These are phyloP conservation scores for Drosophila cardini DNA, from an alignment of 1,140 invertebrate species.

Conservation along the genomic window DNA sequence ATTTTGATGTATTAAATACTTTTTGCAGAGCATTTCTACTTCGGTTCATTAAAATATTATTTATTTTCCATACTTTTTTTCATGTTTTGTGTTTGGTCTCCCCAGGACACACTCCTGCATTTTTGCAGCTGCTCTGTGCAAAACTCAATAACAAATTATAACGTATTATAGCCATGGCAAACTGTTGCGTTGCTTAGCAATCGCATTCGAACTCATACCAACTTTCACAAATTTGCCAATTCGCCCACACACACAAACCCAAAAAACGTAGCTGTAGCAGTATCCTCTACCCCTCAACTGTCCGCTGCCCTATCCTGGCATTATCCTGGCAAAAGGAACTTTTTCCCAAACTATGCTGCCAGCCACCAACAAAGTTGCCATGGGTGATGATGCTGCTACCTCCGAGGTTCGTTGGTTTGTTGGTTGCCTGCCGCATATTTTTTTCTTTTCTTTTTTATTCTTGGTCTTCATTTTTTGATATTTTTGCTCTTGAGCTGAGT, in stretches of 20 bases:
- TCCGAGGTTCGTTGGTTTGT: conserved; percentile 9
- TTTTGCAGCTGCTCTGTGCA: conserved; percentile 76
- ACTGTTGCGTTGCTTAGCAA: conserved; percentile 84
- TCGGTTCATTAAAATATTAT: conserved; percentile 10
- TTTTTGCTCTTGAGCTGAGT: conserved; percentile 70
- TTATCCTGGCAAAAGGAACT: conserved; percentile 22
- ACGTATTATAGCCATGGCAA: conserved; percentile 84
- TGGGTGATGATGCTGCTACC: conserved; percentile 65
- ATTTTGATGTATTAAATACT: background rate
- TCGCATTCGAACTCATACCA: conserved; percentile 49
- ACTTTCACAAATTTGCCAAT: conserved; percentile 41
- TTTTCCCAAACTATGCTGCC: conserved; percentile 68
- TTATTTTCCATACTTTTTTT: conserved; percentile 48
- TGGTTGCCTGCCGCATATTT: conserved; percentile 20
- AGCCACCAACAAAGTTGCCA: conserved; percentile 81
- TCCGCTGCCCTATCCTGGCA: conserved; percentile 6
- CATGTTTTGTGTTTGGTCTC: conserved; percentile 45
- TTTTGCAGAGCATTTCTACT: conserved; percentile 11
- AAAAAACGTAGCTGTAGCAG: conserved; percentile 9
- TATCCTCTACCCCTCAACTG: conserved; percentile 12
- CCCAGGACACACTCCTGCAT: conserved; percentile 56
- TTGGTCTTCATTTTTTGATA: conserved; percentile 57
- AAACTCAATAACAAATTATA: conserved; percentile 85
- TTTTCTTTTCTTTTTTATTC: conserved; percentile 6
- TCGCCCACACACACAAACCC: conserved; percentile 33